phyloP scores from a whole-genome alignment of 2,113 vertebrate genomes.

The Sula dactylatra region DNA sequence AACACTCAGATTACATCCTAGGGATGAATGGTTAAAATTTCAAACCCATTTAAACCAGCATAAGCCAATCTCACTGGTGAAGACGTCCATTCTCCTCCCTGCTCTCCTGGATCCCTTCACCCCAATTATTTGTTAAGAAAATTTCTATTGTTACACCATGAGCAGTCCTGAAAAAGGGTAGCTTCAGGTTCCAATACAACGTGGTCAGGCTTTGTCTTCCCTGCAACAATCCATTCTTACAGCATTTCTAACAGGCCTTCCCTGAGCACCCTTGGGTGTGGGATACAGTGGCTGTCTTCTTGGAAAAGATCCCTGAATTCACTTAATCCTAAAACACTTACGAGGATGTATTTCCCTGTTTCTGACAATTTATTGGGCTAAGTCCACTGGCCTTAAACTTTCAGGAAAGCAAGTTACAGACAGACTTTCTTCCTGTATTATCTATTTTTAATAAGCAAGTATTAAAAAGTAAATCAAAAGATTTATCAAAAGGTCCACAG shows the following conservation, averaged over 20 bases:
- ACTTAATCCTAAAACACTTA: not conserved
- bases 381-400: not conserved
- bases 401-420: not conserved
- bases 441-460: not conserved
- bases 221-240: not conserved
- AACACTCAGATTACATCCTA: not conserved
- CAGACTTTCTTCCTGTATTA: not conserved
- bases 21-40: not conserved
- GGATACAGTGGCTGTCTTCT: not conserved
- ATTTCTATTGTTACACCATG: fast-evolving
- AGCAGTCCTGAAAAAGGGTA: not conserved
- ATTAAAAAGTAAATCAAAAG: not conserved
- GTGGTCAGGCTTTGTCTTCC: not conserved
- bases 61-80: not conserved
- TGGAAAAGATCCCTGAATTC: not conserved
- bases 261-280: too few relatives aligned
- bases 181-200: not conserved
- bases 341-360: fast-evolving
- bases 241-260: not conserved
- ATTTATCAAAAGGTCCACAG: not conserved
- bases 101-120: not conserved
- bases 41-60: not conserved
- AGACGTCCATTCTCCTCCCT: not conserved
- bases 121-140: not conserved
- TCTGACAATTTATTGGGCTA: not conserved